Conservation (phyloP, 2,113 vertebrate species). For the Mus spicilegus region DNA sequence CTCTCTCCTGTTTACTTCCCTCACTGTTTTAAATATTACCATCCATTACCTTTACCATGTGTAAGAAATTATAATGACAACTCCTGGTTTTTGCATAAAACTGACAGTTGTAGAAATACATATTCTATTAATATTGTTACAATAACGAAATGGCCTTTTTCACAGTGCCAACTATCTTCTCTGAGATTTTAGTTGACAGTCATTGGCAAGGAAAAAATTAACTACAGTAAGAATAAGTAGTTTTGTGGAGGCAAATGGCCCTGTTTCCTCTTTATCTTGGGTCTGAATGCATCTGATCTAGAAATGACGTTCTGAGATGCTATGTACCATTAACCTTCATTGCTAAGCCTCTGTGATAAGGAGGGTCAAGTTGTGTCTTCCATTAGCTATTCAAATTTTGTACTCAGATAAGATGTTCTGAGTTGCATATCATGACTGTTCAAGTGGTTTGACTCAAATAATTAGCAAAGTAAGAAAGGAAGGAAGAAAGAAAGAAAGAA, state of each 20-base stretch:
- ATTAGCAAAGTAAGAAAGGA: background rate
- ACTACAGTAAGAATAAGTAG: background rate
- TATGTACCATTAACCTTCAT: background rate
- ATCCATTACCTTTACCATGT: background rate
- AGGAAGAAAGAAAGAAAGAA: too few species aligned
- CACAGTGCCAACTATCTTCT: background rate
- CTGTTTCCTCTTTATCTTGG: background rate
- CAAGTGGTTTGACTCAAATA: background rate
- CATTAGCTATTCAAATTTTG: background rate
- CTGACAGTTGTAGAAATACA: background rate
- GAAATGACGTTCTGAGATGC: background rate
- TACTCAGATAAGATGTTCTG: conserved; percentile 5
- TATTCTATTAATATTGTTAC: background rate
- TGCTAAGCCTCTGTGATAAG: background rate
- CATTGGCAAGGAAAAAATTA: background rate
- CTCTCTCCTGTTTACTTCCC: background rate
- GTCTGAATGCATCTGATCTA: background rate
- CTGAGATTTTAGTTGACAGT: background rate
- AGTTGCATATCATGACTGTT: background rate
- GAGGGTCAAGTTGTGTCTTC: background rate
- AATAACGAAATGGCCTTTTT: background rate
- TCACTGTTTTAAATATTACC: background rate
- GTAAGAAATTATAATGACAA: background rate
- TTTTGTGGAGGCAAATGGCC: background rate
- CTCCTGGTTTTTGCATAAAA: background rate